Evolutionary conservation across 2,797 vertebrate genomes (phyloP).

Genomic region (Oceanodroma leucorhoa): DNA sequence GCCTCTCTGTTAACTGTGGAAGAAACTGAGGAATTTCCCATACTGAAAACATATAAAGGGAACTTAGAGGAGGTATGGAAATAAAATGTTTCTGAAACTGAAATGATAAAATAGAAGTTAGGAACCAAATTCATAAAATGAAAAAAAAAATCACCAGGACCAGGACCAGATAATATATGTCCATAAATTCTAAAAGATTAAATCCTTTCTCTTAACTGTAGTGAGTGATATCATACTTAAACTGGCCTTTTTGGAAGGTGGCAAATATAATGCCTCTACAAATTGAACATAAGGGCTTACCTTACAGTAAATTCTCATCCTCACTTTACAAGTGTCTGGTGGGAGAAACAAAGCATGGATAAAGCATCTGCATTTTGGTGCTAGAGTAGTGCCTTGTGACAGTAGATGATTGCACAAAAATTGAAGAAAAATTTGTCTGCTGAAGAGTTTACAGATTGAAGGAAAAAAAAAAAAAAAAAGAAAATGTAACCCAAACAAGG

Average conservation of each 20-base stretch:
- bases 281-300: neutral
- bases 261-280: neutral
- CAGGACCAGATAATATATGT: neutral
- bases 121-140: neutral
- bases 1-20: neutral
- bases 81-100: neutral
- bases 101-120: neutral
- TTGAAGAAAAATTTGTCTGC: neutral
- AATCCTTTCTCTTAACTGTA: neutral
- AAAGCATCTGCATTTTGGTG: neutral
- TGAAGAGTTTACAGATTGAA: neutral
- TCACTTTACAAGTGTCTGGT: neutral
- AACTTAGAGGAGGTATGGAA: neutral
- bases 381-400: neutral
- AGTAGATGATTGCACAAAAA: neutral
- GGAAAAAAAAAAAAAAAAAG: fast-evolving
- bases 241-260: neutral
- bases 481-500: neutral
- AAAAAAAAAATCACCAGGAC: neutral
- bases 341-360: neutral
- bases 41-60: neutral
- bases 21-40: neutral
- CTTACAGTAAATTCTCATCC: neutral
- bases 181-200: neutral
- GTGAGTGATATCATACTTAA: neutral